Evolutionary conservation across 2,113 vertebrate genomes (phyloP), one percentile per base, ranked within the genome.

Genomic region (Hemiprocne comata): DNA sequence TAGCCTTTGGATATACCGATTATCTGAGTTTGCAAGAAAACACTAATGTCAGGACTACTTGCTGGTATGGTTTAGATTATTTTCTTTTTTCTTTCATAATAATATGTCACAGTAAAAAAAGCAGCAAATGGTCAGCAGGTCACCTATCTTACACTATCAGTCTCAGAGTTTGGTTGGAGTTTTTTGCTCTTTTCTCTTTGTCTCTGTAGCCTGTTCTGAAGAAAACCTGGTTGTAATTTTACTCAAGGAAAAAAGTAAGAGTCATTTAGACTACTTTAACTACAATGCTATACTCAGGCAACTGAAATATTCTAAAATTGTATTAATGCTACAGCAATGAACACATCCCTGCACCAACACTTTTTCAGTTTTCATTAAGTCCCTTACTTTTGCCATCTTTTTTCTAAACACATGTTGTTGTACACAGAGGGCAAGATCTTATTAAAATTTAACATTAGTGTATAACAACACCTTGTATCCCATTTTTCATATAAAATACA

Each of bases 111-210:
- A 72, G 17, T 70, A 87, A 94, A 95, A 42, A 78, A 83, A 89
- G 53, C 7, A 65, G 48, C 14, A 74, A 86, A 85, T 18, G 38
- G 61, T 54, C 58, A 80, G n/a, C 28, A 80, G 75, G n/a, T 85
- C 73, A 58, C 17, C 26, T 76, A 3, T 28, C 85, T 87, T 48
- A 25, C 33, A 19, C 14, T 23, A 8, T 48, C 57, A 55, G 7
- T 67, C 33, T 31, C 8, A 2, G 33, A 10, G 2, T 2, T 61
- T 76, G 54, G 34, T 7, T 26, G 10, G 16, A 2, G 0, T 1
- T 61, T 83, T 50, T 20, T 60, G 2, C 13, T 62, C 2, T 24
- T n/a, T 6, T 34, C 21, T 62, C 46, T 64, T 23, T 11, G 7
- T 23, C 26, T 42, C 31, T 31, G 7, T 23, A 86, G 48, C 3